A percentile compares a stretch with the other conserved stretches of the same genome.
These are phyloP conservation scores for Caenorhabditis remanei DNA, from an alignment of 1,140 invertebrate species.

Conservation along the genomic window DNA sequence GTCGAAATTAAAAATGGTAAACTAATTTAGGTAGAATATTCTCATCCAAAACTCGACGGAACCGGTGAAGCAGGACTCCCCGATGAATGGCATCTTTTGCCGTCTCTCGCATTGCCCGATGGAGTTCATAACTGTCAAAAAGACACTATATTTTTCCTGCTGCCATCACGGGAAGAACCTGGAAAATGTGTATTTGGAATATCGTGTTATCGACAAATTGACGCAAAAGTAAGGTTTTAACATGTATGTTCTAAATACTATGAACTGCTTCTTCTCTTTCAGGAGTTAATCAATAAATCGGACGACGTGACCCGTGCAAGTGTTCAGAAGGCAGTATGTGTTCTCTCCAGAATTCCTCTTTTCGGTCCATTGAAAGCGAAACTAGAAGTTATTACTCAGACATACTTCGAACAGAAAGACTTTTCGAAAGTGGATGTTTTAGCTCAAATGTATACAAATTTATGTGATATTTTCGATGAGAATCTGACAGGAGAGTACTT, in stretches of 20 bases:
- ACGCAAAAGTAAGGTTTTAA: slow-evolving; percentile 85
- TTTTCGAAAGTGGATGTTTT: slow-evolving; percentile 85
- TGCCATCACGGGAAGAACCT: slow-evolving; percentile 88
- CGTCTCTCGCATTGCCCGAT: slow-evolving; percentile 94
- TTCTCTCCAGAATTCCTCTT: slow-evolving; percentile 88
- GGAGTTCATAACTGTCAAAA: slow-evolving; percentile 96
- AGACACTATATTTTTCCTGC: slow-evolving; percentile 95
- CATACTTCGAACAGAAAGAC: slow-evolving; percentile 90
- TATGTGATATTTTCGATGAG: slow-evolving; percentile 83
- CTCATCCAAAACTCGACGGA: slow-evolving; percentile 87
- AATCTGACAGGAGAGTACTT: slow-evolving; percentile 60
- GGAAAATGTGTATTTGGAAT: slow-evolving; percentile 92
- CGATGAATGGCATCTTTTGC: slow-evolving; percentile 92
- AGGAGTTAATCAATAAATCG: slow-evolving; percentile 92
- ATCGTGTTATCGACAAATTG: slow-evolving; percentile 97
- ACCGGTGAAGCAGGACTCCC: slow-evolving; percentile 86
- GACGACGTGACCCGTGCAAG: slow-evolving; percentile 96
- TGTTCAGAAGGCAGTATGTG: slow-evolving; percentile 93
- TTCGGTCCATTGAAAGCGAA: slow-evolving; percentile 94
- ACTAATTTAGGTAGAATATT: slow-evolving; percentile 88
- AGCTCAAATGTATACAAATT: slow-evolving; percentile 91
- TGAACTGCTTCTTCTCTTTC: slow-evolving; percentile 60
- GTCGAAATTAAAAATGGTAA: no score
- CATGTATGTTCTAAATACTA: slow-evolving; percentile 11
- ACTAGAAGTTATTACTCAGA: slow-evolving; percentile 93